These are phyloP conservation scores for Drosophila varians DNA, from an alignment of 1,140 invertebrate species.

Conservation along the genomic window DNA sequence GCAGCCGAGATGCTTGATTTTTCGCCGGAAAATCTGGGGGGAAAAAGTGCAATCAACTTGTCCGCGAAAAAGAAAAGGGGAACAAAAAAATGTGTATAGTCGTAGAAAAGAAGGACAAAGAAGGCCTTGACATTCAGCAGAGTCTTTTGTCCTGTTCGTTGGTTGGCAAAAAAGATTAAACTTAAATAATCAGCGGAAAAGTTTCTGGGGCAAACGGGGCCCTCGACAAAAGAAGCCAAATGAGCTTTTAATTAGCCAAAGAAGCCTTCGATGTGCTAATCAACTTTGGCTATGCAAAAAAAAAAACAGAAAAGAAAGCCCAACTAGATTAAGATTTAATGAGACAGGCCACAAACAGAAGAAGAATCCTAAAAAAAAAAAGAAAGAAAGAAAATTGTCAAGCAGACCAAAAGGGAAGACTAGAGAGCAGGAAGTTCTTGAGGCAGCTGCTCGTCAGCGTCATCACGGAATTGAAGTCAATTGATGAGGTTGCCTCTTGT, in stretches of 20 bases:
- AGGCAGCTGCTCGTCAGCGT: conserved; percentile 39
- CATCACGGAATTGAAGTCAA: conserved; percentile 42
- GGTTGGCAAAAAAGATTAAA: conserved; percentile 18
- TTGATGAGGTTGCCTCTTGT: conserved; percentile 38
- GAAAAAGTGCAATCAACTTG: conserved; percentile 38
- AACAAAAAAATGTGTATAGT: no score
- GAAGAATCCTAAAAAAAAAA: no score
- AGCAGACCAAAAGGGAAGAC: no score
- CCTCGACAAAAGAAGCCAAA: conserved; percentile 36
- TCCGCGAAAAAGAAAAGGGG: conserved; percentile 5
- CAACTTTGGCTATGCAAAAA: conserved; percentile 37
- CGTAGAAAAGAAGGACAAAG: neutral
- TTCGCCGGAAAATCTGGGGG: conserved; percentile 1
- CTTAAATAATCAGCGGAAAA: conserved; percentile 50
- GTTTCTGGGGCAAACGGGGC: neutral
- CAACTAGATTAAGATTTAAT: conserved; percentile 35
- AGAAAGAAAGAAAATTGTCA: no score
- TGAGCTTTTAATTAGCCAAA: conserved; percentile 56
- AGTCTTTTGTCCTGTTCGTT: neutral
- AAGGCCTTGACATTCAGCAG: conserved; percentile 40
- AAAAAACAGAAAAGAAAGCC: neutral
- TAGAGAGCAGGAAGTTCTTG: conserved; percentile 12
- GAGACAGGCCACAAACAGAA: conserved; percentile 21
- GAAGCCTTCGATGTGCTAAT: conserved; percentile 51
- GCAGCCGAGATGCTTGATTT: conserved; percentile 37